Evolutionary conservation across 2,888 invertebrate genomes (phyloP).

Genomic region (Mesorhabditis spiculigera): DNA sequence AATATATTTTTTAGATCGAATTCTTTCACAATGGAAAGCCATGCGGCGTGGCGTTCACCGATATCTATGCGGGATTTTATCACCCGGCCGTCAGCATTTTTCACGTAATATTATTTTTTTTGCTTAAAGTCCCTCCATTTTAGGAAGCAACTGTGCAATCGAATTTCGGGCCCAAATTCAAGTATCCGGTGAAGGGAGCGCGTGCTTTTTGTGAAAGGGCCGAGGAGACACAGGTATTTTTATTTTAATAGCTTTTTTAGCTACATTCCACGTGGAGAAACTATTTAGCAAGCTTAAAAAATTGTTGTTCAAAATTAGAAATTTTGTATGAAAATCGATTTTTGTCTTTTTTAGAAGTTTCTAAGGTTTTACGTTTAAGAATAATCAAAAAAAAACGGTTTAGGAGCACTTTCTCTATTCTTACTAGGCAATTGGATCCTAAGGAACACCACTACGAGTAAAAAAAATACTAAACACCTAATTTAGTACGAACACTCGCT

Average conservation of each 20-base stretch:
- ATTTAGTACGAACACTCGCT: constrained; percentile 79
- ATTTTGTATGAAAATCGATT: no score
- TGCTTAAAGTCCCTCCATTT: constrained; percentile 8
- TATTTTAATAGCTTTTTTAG: no score
- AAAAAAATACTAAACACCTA: neutral
- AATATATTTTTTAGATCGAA: constrained; percentile 51
- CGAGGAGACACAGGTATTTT: constrained; percentile 74
- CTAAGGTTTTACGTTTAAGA: no score
- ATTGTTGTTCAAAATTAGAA: no score
- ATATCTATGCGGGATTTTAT: constrained; percentile 85
- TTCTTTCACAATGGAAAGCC: constrained; percentile 82
- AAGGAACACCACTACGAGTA: no score
- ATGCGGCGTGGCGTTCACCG: constrained; percentile 81
- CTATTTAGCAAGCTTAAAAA: no score
- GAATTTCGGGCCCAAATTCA: constrained; percentile 94
- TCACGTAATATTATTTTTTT: constrained; percentile 67
- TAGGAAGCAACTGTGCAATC: constrained; percentile 71
- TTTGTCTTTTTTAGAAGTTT: no score
- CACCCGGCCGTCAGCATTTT: constrained; percentile 89
- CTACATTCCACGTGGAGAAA: no score
- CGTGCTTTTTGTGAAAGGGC: constrained; percentile 85
- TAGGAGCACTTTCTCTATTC: no score
- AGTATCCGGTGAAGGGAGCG: constrained; percentile 66
- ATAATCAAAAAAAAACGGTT: no score
- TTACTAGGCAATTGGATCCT: no score